Evolutionary conservation across 2,113 vertebrate genomes (phyloP).

Genomic region (Varanus salvator): DNA sequence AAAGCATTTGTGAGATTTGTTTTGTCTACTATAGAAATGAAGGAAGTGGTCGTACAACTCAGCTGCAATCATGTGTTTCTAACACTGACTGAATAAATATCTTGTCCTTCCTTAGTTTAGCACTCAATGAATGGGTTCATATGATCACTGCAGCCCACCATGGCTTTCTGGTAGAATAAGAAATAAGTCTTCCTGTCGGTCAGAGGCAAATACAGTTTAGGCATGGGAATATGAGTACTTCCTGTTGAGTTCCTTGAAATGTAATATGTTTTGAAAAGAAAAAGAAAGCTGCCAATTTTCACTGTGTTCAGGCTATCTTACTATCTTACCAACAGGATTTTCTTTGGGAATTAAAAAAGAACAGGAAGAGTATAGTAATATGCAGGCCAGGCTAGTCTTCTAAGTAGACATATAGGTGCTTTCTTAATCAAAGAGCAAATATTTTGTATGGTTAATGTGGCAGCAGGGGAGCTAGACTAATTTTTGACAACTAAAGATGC

Average conservation of each 20-base stretch:
- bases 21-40: neutral
- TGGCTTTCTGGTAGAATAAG: neutral
- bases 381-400: neutral
- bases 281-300: neutral
- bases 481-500: neutral
- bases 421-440: neutral
- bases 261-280: neutral
- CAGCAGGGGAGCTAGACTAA: neutral
- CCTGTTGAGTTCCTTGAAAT: neutral
- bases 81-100: neutral
- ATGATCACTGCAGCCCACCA: too few species aligned
- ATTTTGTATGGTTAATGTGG: neutral
- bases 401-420: neutral
- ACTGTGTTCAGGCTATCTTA: neutral
- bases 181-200: neutral
- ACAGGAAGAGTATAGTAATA: neutral
- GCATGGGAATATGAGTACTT: neutral
- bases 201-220: neutral
- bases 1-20: neutral
- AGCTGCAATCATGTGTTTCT: neutral
- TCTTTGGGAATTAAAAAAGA: neutral
- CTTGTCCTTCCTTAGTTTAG: neutral
- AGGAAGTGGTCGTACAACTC: neutral
- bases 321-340: neutral
- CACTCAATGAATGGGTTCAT: neutral